Evolutionary conservation across 1,140 invertebrate genomes (phyloP).

Genomic region (Drosophila mauritiana): DNA sequence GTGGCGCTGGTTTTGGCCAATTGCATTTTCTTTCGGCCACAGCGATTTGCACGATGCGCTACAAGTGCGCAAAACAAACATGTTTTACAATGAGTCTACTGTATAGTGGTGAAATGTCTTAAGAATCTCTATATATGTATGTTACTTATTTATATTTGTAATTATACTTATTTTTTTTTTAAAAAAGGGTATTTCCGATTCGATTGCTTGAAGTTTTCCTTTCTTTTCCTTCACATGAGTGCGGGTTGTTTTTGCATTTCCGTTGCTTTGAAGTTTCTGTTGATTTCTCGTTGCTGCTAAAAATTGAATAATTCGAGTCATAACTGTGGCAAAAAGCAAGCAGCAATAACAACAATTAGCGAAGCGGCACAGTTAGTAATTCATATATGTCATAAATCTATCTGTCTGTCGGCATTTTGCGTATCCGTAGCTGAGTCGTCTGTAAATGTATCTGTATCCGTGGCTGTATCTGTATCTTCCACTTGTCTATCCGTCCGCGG

Average conservation of each 20-base stretch:
- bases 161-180: neutral
- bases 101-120: neutral
- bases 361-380: constrained; percentile 64
- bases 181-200: neutral
- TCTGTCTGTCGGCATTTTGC: constrained; percentile 56
- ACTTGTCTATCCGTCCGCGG: constrained; percentile 37
- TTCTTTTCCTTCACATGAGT: constrained; percentile 7
- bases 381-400: constrained; percentile 81
- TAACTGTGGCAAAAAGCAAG: constrained; percentile 21
- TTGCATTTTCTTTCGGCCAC: constrained; percentile 4
- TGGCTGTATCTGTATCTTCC: constrained; percentile 53
- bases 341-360: constrained; percentile 59
- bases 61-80: neutral
- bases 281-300: constrained; percentile 34
- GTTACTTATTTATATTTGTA: neutral
- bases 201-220: neutral
- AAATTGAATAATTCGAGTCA: constrained; percentile 75
- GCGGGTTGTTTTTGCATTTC: constrained; percentile 46
- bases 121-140: neutral
- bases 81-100: no score
- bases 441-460: constrained; percentile 22
- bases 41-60: constrained; percentile 14
- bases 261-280: constrained; percentile 67
- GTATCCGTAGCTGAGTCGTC: constrained; percentile 10
- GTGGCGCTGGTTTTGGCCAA: constrained; percentile 15